Evolutionary conservation across 2,888 invertebrate species (phyloP), one percentile per base, ranked within the genome.

Genomic region (Pachymerium ferrugineum): DNA sequence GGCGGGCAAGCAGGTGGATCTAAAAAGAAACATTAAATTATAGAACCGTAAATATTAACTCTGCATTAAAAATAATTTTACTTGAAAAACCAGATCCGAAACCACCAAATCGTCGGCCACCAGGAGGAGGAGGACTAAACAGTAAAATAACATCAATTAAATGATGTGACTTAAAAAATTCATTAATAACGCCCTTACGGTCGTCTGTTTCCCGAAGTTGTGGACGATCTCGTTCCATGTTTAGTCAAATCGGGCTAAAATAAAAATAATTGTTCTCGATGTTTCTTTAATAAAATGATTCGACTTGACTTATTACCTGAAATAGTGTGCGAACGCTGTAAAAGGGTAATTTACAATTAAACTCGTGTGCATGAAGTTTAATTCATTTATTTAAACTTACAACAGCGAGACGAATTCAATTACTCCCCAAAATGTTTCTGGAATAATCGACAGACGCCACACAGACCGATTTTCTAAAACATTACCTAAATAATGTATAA

Each of bases 61-160:
- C 2, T 12, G 19, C 67, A 16, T 16, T 8, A 67, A 16, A 10
- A 67, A 28, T 22, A 69, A 19, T 14, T 69, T 19, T 71, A 71
- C 71, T 38, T 33, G 22, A n/a, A 19, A 28, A 62, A 62, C 62
- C 38, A 8, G 42, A 35, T 38, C 71, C 71, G 22, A 71, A 25
- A 12, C 71, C 38, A 28, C 71, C 71, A 38, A 71, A 38, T 71
- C 42, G 31, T 71, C 71, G 35, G 12, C 62, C 62, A 6, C 38
- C 33, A 10, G 70, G 70, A 8, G 70, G 70, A 6, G 70, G 70
- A 10, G 33, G 70, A 1, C 70, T 70, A 22, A 70, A 70, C 4
- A n/a, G n/a, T n/a, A n/a, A n/a, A n/a, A n/a, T n/a, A n/a, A n/a
- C n/a, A n/a, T n/a, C n/a, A n/a, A 8, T 62, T 62, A 62, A 62